Conservation (phyloP, 2,113 vertebrate genomes). For the Raja brachyura region DNA sequence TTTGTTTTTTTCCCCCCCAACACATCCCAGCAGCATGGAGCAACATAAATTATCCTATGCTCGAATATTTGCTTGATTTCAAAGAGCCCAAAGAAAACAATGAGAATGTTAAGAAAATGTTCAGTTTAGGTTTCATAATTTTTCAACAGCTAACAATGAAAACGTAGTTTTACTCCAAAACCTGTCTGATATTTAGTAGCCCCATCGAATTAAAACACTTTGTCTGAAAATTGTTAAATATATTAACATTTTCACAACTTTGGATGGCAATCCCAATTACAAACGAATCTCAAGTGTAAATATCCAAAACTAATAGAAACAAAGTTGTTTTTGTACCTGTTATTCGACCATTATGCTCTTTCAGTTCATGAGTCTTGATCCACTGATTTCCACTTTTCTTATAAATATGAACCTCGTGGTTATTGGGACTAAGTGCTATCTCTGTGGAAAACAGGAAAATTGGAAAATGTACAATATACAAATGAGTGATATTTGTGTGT, state of each 20-base stretch:
- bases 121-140: background rate
- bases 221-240: background rate
- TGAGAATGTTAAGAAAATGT: background rate
- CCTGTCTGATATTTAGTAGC: background rate
- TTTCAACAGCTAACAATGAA: background rate
- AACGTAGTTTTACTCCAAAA: background rate
- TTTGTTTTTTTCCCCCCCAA: too few species aligned
- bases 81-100: background rate
- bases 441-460: conserved; percentile 56
- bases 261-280: background rate
- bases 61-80: background rate
- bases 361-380: conserved; percentile 90
- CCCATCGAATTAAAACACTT: background rate
- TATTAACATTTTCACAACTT: background rate
- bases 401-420: conserved; percentile 98
- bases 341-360: conserved; percentile 97
- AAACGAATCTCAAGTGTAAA: background rate
- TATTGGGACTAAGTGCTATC: conserved; percentile 96
- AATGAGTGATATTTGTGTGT: background rate
- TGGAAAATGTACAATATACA: background rate
- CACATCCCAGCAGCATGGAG: background rate
- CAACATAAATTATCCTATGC: background rate
- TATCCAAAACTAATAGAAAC: background rate
- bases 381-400: conserved; percentile 94
- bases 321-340: conserved; percentile 66